Evolutionary conservation across 2,888 invertebrate genomes (phyloP).

Genomic region (Apodemia zela): DNA sequence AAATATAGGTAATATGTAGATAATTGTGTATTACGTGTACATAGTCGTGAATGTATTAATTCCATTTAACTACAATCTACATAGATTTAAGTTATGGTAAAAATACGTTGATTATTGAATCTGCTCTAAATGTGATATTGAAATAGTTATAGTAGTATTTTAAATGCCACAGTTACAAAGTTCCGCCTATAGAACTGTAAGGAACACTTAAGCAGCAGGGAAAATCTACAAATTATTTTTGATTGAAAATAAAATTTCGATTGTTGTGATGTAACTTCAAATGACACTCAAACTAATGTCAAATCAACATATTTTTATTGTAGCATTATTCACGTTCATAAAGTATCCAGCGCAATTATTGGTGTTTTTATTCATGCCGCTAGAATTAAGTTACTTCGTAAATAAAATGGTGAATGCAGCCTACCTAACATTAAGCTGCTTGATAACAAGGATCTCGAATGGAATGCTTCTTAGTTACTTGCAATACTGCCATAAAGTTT

Average conservation of each 20-base stretch:
- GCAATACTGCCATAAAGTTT: slow-evolving; percentile 63
- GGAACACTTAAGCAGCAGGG: no score
- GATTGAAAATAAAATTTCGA: no score
- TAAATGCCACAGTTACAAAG: no score
- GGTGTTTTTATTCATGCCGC: slow-evolving; percentile 37
- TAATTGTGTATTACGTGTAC: not conserved
- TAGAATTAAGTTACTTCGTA: slow-evolving; percentile 20
- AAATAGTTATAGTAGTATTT: no score
- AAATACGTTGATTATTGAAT: not conserved
- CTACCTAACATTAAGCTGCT: slow-evolving; percentile 57
- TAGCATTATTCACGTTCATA: not conserved
- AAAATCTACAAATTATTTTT: no score
- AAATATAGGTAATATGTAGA: not conserved
- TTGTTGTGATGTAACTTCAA: no score
- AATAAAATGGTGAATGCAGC: slow-evolving; percentile 41
- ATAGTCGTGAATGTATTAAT: not conserved
- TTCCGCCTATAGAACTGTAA: no score
- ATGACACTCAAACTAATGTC: no score
- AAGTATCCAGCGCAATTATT: slow-evolving; percentile 19
- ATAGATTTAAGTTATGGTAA: not conserved
- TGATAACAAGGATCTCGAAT: slow-evolving; percentile 56
- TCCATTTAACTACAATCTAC: not conserved
- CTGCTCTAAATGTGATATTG: no score
- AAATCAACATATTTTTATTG: not conserved
- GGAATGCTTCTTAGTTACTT: slow-evolving; percentile 66